phyloP scores from a whole-genome alignment of 2,888 invertebrate species.

The Chymomyza fuscimana region DNA sequence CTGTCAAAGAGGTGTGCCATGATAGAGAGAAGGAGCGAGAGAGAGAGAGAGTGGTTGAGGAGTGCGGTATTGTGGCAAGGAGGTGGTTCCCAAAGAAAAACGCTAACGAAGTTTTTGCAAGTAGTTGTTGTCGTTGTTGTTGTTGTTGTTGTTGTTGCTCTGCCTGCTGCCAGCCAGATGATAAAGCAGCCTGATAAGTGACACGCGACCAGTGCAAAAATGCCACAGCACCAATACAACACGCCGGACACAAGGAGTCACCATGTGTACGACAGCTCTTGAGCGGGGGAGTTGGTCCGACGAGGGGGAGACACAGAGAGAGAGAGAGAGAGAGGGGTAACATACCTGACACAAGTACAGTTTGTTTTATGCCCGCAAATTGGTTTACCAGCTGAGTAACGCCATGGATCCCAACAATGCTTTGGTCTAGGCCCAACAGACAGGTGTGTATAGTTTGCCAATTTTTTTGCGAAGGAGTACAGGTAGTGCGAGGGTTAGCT shows the following conservation, averaged over 20 bases:
- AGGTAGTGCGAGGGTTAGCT: not conserved
- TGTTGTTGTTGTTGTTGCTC: constrained; percentile 16
- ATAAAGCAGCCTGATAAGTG: constrained; percentile 68
- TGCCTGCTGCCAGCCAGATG: constrained; percentile 22
- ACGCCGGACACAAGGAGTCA: not conserved
- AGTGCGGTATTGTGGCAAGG: not conserved
- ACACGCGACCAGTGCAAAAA: constrained; percentile 60
- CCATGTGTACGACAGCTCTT: not conserved
- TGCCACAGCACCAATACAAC: constrained; percentile 26
- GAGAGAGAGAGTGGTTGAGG: too few species aligned
- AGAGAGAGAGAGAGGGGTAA: constrained; percentile 22
- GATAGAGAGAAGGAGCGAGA: too few species aligned
- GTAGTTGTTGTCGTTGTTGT: constrained; percentile 10
- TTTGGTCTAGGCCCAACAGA: not conserved
- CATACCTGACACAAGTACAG: constrained; percentile 37
- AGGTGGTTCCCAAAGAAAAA: constrained; percentile 30
- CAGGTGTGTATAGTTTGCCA: not conserved
- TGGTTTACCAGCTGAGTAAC: constrained; percentile 40
- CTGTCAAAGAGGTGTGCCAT: not conserved
- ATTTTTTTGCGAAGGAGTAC: not conserved
- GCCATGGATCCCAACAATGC: not conserved
- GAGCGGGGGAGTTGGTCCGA: not conserved
- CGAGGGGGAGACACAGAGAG: not conserved
- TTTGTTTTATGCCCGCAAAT: constrained; percentile 73
- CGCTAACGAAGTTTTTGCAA: constrained; percentile 60